phyloP scores from a whole-genome alignment of 1,140 invertebrate genomes.

The Platorchestia sp. region DNA sequence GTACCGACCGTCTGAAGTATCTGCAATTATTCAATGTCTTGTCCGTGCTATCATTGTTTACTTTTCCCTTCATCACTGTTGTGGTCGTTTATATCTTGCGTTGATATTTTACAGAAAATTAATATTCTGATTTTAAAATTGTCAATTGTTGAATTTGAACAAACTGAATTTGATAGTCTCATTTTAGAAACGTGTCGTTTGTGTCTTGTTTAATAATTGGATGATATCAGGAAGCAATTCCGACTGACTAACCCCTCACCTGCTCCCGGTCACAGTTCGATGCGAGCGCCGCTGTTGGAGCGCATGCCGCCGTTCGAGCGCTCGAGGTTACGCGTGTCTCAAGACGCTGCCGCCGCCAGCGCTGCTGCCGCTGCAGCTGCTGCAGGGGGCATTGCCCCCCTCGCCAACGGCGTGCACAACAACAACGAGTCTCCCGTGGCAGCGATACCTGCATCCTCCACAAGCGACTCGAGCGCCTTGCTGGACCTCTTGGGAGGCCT shows the following conservation, averaged over 20 bases:
- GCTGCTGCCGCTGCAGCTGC: constrained; percentile 10
- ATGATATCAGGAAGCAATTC: too few relatives aligned
- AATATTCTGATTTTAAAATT: too few relatives aligned
- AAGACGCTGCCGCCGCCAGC: constrained; percentile 71
- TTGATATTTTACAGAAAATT: too few relatives aligned
- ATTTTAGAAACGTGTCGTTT: too few relatives aligned
- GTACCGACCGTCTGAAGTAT: too few relatives aligned
- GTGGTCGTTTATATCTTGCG: too few relatives aligned
- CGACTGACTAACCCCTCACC: background rate
- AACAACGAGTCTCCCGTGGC: constrained; percentile 48
- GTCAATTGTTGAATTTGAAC: too few relatives aligned
- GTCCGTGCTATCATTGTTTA: too few relatives aligned
- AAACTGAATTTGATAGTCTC: too few relatives aligned
- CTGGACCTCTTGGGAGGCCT: constrained; percentile 81
- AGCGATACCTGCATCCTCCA: constrained; percentile 49
- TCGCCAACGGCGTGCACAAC: constrained; percentile 72
- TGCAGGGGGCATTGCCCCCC: constrained; percentile 67
- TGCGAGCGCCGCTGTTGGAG: constrained; percentile 88
- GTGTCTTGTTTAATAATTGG: too few relatives aligned
- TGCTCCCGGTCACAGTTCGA: constrained; percentile 64
- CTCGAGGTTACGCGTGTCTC: constrained; percentile 68
- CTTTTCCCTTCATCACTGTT: too few relatives aligned
- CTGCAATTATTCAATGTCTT: too few relatives aligned
- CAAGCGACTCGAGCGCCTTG: constrained; percentile 76
- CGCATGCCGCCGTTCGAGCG: constrained; percentile 95